Base-by-base conservation (phyloP, 2,113 vertebrate genomes). In the Sinocyclocheilus maitianheensis region DNA sequence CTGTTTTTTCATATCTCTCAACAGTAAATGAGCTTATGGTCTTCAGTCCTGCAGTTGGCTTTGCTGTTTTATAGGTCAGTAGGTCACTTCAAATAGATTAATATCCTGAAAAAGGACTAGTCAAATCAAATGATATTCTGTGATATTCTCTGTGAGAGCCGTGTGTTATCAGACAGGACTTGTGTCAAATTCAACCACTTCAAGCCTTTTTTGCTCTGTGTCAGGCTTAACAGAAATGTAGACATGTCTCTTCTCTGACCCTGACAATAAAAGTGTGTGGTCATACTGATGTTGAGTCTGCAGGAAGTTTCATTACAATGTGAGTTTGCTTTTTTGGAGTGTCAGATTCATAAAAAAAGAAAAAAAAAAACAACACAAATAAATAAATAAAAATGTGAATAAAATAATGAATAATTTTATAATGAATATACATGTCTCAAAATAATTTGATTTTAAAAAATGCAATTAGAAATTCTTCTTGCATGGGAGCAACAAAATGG, bases 31-130 rank as follows among this genome's bases (percentile, higher is more conserved):
- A 91, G 93, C 90, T 94, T 92, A 90, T 91, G 89, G 80, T 92
- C 43, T 87, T 89, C 85, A 86, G 89, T 87, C 90, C 51, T 76
- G 90, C 91, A 90, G 91, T 92, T 93, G 90, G 89, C 87, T 87
- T 84, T 89, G 88, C 86, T 85, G 82, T 85, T 91, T 93, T 94
- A 89, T 91, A 87, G 93, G 94, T 93, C 92, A 94, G 91, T 92
- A 90, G 92, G 91, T 90, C 83, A 71, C 87, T 81, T 87, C 88
- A 92, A 92, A 93, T 90, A 91, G 81, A 88, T 88, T 88, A 90
- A 91, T 88, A 90, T 90, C 86, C 87, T 78, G 43, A 58, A 83
- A 77, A 69, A 88, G 75, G 63, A 65, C 51, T 62, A 84, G 63
- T 85, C 65, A 76, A 85, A 69, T 82, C 58, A 85, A 74, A 76